Evolutionary conservation across 2,113 vertebrate species (phyloP), one percentile per base, ranked within the genome.

Genomic region (Coryphaenoides rupestris): DNA sequence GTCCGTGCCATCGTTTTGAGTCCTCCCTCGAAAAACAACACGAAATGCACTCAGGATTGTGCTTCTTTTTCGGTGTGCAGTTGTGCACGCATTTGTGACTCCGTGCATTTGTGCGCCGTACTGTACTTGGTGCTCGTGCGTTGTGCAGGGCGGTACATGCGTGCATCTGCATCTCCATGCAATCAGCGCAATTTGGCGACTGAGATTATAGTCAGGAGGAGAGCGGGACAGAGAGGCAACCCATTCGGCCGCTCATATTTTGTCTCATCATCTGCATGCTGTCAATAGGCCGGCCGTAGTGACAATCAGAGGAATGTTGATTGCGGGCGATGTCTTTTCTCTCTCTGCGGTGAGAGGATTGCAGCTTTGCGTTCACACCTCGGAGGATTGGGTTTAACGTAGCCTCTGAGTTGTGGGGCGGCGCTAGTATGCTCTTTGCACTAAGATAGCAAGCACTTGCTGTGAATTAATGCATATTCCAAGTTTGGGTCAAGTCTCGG

Each of bases 1-100:
- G 80, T 84, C 77, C 69, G 75, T 58, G 73, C n/a, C 62, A 69
- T 69, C 40, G 83, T 76, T 80, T 72, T 73, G 69, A 58, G 65
- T 58, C 69, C 54, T 84, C 78, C 63, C 82, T 87, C 79, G 70
- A 69, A 65, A 76, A 59, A 58, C 62, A 68, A 58, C 33, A 10
- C 12, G 58, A 69, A 68, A 73, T 64, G 13, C 63, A 58, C 50
- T 62, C 55, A 67, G 66, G 47, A 63, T 58, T n/a, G 63, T 60
- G 55, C n/a, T n/a, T n/a, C n/a, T n/a, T n/a, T n/a, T n/a, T n/a
- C n/a, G n/a, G n/a, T 63, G 19, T 67, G 19, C 60, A 21, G 24
- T 66, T 66, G 19, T 59, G 28, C 50, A 19, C 66, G 56, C 68
- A 56, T 61, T 59, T 69, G 21, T 72, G n/a, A n/a, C n/a, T n/a